Conservation (phyloP, 2,113 vertebrate genomes). For the Oryzias curvinotus region DNA sequence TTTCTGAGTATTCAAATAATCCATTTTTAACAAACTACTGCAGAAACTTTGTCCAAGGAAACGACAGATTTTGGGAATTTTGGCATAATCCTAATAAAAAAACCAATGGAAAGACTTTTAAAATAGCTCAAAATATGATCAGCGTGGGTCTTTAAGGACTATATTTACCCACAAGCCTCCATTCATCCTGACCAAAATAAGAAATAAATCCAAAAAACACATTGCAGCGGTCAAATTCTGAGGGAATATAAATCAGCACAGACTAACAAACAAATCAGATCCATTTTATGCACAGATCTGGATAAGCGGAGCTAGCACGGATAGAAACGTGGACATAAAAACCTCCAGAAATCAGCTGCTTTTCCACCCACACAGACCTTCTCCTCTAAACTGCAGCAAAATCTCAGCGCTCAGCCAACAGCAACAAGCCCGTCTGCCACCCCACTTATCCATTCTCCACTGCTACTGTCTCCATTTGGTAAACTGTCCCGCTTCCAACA, state of each 20-base stretch:
- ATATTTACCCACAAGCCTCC: no score
- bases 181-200: constrained; percentile 53
- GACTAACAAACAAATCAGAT: constrained; percentile 5
- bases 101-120: no score
- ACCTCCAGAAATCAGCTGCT: not conserved
- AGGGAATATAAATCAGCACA: constrained; percentile 56
- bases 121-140: no score
- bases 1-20: no score
- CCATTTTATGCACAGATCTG: not conserved
- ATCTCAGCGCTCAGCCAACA: constrained; percentile 61
- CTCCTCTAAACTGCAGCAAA: constrained; percentile 39
- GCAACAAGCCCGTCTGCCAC: constrained; percentile 63
- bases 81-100: no score
- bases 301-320: not conserved
- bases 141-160: no score
- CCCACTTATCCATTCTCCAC: constrained; percentile 39
- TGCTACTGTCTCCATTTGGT: constrained; percentile 14
- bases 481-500: not conserved
- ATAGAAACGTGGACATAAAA: not conserved
- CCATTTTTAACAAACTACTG: no score
- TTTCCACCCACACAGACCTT: constrained; percentile 22
- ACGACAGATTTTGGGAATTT: no score
- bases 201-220: constrained; percentile 40
- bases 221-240: constrained; percentile 37
- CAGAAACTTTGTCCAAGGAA: no score